phyloP scores from a whole-genome alignment of 2,888 invertebrate genomes.

The Parnassius glacialis region DNA sequence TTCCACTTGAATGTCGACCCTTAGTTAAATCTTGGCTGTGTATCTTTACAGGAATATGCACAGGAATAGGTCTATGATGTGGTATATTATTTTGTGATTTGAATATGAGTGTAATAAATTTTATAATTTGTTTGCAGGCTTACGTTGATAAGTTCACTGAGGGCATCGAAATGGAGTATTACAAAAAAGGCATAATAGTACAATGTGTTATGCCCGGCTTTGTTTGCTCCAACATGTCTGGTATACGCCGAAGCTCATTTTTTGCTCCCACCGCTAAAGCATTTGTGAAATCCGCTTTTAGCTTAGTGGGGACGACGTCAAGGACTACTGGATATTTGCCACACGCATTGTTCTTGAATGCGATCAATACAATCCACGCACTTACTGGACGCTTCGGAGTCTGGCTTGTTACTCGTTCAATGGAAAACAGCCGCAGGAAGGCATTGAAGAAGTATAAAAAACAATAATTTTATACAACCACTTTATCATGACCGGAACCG shows the following conservation, averaged over 20 bases:
- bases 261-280: constrained; percentile 88
- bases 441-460: constrained; percentile 78
- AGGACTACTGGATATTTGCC: constrained; percentile 89
- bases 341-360: constrained; percentile 81
- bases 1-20: constrained; percentile 13
- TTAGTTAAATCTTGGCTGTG: constrained; percentile 16
- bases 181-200: constrained; percentile 85
- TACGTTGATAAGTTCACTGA: constrained; percentile 91
- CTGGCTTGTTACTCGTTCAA: constrained; percentile 83
- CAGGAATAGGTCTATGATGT: constrained; percentile 8
- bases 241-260: constrained; percentile 86
- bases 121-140: constrained; percentile 71
- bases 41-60: constrained; percentile 13
- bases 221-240: constrained; percentile 95
- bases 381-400: constrained; percentile 78
- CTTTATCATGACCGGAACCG: constrained; percentile 8
- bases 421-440: constrained; percentile 83
- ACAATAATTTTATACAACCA: constrained; percentile 48
- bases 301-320: constrained; percentile 85
- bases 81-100: constrained; percentile 4
- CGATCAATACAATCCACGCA: constrained; percentile 68
- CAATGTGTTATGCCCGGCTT: constrained; percentile 93
- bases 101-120: background rate
- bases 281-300: constrained; percentile 86
- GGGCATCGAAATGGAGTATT: constrained; percentile 88